Evolutionary conservation across 1,140 invertebrate species (phyloP), one percentile per base, ranked within the genome.

Genomic region (Mactra quadrangularis): DNA sequence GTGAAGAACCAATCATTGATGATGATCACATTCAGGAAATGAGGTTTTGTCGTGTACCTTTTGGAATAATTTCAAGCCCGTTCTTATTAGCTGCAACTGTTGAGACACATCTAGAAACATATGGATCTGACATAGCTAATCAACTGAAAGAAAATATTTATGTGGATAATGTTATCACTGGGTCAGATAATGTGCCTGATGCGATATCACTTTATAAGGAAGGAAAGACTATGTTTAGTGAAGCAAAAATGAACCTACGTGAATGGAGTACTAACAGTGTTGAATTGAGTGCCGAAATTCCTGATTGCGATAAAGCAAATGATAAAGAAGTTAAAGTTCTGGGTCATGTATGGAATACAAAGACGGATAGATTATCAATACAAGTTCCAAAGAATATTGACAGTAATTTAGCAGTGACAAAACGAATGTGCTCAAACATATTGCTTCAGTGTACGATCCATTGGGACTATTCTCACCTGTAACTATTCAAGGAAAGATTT

Each of bases 31-130:
- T 64, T 33, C 60, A 64, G 27, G 60, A 64, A 27, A 29, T 29
- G 9, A 29, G 60, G 15, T 64, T 64, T 64, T 64, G 60, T 27
- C 27, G 60, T 11, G 60, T 29, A 9, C 60, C 60, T 13, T 82
- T 66, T 33, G 55, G 68, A 27, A 59, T 70, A 13, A 72, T 82
- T 19, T 82, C 66, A n/a, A 82, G 68, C 33, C 53, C 4, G 3
- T 57, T 31, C 22, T 4, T 62, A 38, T 53, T 68, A 17, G 78
- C 38, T 22, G 66, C 55, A 70, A 68, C 66, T 6, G 29, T 74
- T 33, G 79, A 64, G 4, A 9, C 25, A 57, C 57, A 64, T 64
- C 22, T 68, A 4, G 25, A 25, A 19, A 53, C 31, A 3, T 74
- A 31, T 22, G 27, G n/a, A 41, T 11, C 27, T 11, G 13, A 13